Base-by-base conservation (phyloP, 1,140 invertebrate species). In the Cecropterus lyciades region DNA sequence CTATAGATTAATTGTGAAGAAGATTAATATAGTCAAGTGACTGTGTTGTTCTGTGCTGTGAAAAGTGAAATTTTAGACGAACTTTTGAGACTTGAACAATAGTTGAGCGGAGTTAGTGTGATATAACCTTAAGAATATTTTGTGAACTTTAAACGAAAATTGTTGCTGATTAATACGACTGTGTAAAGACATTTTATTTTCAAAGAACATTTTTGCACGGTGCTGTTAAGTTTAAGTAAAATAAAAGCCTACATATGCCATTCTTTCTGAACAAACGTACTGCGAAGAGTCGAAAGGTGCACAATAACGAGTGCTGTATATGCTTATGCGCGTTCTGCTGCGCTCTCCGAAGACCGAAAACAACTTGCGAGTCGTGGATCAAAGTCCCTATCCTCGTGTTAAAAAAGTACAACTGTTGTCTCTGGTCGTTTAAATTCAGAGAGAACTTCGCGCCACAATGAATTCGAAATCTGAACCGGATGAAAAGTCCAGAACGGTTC, bases 221-320 rank as follows among this genome's bases (percentile, higher is more conserved):
- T 53, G n/a, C 17, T 75, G 65, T 70, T 55, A 17, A 65, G 24
- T 71, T 45, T 67, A 17, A 46, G 65, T 72, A 13, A 46, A 37
- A 49, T 20, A 87, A 91, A 89, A 84, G 87, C 84, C 75, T 88
- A 89, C 87, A 63, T 85, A 89, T 91, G 89, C 75, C 85, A 88
- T 85, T 77, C 82, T 85, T 84, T 71, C 24, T 82, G 74, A 68
- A 69, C 59, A 74, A 71, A 74, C 77, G 73, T 67, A 77, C 69
- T 20, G 33, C 45, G 69, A 84, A 75, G 80, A 80, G 79, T 74
- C 72, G 84, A 74, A 84, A 81, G 84, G 81, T 82, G 83, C 87
- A 90, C 52, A 82, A 57, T 45, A 73, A 67, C 10, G 82, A 87
- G 59, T 77, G 73, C 46, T 79, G 76, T 49, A 49, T 75, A 16